Conservation (phyloP, 2,113 vertebrate species). For the Crypturellus undulatus region DNA sequence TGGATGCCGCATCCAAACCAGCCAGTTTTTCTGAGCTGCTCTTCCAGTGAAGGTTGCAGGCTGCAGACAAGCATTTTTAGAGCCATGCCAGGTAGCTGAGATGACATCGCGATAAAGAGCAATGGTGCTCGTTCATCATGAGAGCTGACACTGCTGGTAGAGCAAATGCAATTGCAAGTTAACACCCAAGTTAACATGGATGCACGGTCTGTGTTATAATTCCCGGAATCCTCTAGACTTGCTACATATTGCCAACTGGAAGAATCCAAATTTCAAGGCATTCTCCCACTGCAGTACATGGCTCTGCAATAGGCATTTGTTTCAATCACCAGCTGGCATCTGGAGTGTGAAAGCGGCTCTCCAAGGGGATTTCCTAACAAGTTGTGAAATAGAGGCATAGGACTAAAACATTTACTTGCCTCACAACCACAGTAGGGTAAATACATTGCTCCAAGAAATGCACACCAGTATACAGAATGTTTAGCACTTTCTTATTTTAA, state of each 20-base stretch:
- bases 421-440: not conserved
- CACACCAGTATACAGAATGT: not conserved
- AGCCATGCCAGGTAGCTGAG: not conserved
- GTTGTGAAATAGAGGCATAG: not conserved
- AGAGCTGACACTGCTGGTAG: not conserved
- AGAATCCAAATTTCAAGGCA: not conserved
- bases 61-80: not conserved
- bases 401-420: not conserved
- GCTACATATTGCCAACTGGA: not conserved
- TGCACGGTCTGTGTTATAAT: not conserved
- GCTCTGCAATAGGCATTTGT: not conserved
- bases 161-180: accelerated
- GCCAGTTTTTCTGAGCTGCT: not conserved
- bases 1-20: not conserved
- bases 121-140: not conserved
- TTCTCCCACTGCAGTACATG: accelerated
- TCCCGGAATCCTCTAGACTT: not conserved
- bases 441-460: not conserved
- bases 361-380: not conserved
- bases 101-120: not conserved
- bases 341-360: not conserved
- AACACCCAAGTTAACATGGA: not conserved
- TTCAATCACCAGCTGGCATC: not conserved
- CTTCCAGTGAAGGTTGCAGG: not conserved
- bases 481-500: not conserved